Evolutionary conservation across 2,888 invertebrate species (phyloP), one percentile per base, ranked within the genome.

Genomic region (Quadriops clusia): DNA sequence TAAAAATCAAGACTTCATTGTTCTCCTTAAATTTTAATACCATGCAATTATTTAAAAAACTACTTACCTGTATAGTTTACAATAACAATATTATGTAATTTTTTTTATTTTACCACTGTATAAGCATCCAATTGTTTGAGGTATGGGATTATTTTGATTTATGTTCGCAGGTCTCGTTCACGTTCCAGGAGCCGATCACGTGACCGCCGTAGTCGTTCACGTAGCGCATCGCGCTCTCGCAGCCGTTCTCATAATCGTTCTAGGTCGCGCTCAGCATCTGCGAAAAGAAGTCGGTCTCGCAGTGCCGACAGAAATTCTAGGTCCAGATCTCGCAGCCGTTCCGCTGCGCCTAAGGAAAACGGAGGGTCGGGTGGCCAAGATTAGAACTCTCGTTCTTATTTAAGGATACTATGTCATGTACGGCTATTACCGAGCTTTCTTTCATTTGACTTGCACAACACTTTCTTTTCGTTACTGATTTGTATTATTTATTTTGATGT

Each of bases 111-210:
- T 23, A 12, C 30, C 20, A 20, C 14, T 29, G 24, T 24, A 29
- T 26, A 33, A n/a, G n/a, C n/a, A n/a, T n/a, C n/a, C 33, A 23
- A 23, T 33, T 28, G 29, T 23, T 33, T 18, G 6, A 18, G 11
- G 4, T 24, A 10, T 26, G 14, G 7, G 14, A 15, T 13, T 11
- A 18, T n/a, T 30, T 5, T 29, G 7, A 16, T 30, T 27, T 37
- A 23, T 36, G 17, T 43, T 43, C 40, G 17, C 50, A 54, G 54
- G 38, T 52, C 52, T 29, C 50, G 56, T 39, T 54, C 56, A 36
- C 55, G 60, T 37, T 60, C 61, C 9, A 50, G 59, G 33, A 59
- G 59, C 42, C 56, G 60, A 34, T 60, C 60, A 5, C 54, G 58
- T 22, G 60, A 60, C 39, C 57, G 60, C 22, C 48, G 61, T 9